Conservation (phyloP, 2,888 invertebrate species). For the Monoplex corrugatus region DNA sequence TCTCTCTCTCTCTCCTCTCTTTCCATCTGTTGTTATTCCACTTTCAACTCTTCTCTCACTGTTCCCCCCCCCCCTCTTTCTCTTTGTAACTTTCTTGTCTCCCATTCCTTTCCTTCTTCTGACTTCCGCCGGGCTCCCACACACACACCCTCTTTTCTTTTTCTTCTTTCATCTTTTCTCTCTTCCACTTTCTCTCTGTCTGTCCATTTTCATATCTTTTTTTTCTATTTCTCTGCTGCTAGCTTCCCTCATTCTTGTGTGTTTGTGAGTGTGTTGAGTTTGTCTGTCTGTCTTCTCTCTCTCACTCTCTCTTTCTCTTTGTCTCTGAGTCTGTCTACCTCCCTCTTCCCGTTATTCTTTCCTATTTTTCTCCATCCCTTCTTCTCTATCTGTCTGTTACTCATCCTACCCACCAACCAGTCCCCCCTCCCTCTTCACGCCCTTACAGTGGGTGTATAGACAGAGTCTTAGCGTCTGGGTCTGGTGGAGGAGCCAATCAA, state of each 20-base stretch:
- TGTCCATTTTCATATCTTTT: background rate
- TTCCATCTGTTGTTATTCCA: too few relatives aligned
- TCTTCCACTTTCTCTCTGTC: background rate
- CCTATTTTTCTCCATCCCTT: background rate
- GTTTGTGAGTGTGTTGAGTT: background rate
- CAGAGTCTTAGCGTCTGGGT: slow-evolving; percentile 23
- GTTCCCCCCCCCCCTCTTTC: background rate
- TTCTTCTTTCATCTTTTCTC: background rate
- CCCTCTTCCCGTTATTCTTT: background rate
- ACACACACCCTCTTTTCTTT: background rate
- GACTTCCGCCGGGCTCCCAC: background rate
- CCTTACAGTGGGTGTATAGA: background rate
- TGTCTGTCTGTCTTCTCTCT: background rate
- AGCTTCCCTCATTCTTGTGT: background rate
- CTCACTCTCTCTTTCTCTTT: background rate
- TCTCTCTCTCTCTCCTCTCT: background rate
- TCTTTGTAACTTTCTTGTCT: background rate
- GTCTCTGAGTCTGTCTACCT: background rate
- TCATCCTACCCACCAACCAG: too few relatives aligned
- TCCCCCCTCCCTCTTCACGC: background rate
- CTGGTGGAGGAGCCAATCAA: background rate
- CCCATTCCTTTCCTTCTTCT: background rate
- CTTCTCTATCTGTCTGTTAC: background rate
- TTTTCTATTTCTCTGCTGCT: background rate
- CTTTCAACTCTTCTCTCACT: too few relatives aligned